Percentiles rank a stretch among this genome's conserved stretches.
phyloP scores from a whole-genome alignment of 2,113 vertebrate species.

The Arvicanthis niloticus region DNA sequence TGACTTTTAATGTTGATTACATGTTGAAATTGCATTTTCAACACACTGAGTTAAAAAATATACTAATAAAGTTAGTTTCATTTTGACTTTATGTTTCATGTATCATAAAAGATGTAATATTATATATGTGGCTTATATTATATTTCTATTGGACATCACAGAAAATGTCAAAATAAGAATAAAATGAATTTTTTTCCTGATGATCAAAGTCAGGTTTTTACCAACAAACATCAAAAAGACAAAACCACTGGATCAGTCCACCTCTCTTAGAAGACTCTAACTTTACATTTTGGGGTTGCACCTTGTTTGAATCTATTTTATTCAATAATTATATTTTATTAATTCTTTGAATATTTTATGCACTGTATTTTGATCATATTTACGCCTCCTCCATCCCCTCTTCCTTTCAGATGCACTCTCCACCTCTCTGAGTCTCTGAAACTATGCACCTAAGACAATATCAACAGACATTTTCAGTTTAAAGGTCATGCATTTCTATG shows the following conservation, averaged over 20 bases:
- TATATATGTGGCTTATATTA: not conserved
- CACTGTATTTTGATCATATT: not conserved
- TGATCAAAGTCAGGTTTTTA: not conserved
- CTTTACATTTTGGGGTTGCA: not conserved
- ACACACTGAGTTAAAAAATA: not conserved
- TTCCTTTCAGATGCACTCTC: not conserved
- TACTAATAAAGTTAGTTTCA: not conserved
- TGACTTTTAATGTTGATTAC: not conserved
- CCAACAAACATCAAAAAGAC: not conserved
- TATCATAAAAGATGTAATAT: not conserved
- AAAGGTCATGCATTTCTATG: not conserved
- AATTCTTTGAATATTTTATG: not conserved
- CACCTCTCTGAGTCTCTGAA: not conserved
- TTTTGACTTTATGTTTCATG: not conserved
- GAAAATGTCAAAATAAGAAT: not conserved
- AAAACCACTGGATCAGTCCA: not conserved
- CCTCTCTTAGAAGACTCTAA: not conserved
- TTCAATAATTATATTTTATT: not conserved
- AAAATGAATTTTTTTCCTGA: not conserved
- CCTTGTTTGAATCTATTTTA: not conserved
- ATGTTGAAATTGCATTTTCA: not conserved
- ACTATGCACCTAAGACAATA: not conserved
- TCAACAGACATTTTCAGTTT: not conserved
- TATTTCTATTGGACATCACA: not conserved
- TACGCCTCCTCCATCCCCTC: not conserved